Base-by-base conservation (phyloP, 2,888 invertebrate species). In the Lysandra coridon region DNA sequence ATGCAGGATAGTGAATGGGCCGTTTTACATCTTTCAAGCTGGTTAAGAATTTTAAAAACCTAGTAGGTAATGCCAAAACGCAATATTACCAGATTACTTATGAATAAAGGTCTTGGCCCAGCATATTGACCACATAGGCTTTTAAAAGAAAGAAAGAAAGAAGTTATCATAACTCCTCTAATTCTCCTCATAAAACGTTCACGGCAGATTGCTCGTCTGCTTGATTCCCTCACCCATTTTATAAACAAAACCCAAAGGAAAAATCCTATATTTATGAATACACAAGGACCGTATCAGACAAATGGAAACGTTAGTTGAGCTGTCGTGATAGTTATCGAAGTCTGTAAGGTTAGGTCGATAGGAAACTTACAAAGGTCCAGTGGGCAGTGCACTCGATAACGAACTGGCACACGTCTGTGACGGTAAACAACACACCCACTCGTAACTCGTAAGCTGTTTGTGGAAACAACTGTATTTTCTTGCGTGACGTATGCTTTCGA, bases 371-470 rank as follows among this genome's bases (percentile, higher is more conserved):
- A 64, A 64, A 12, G 64, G 30, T 64, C 64, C 64, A 30, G 10
- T 49, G 49, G 57, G 17, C 57, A 57, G 30, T 64, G 64, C 30
- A 30, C 64, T 3, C 64, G 64, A 64, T 64, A 64, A 64, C 64
- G 64, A 64, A 64, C 30, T 12, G 30, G 62, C 62, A 64, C 64
- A 64, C 64, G 64, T 30, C 30, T 64, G 30, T 64, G 64, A 64
- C 64, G 64, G 64, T 30, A 64, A 64, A 64, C 64, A 64, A 64
- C 62, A 62, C 62, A 62, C 62, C 62, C 23, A 62, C 64, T 30
- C 64, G 12, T 23, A 23, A 62, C 64, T 30, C 64, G 12, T 23
- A 23, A 62, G 2, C n/a, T 64, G 30, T 62, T 62, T n/a, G 23
- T 64, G 64, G 12, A 12, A 64, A 64, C 64, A 64, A 64, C 64